Conservation (phyloP, 64 coral and sea anemone genomes). For the Anthopleura sola region DNA sequence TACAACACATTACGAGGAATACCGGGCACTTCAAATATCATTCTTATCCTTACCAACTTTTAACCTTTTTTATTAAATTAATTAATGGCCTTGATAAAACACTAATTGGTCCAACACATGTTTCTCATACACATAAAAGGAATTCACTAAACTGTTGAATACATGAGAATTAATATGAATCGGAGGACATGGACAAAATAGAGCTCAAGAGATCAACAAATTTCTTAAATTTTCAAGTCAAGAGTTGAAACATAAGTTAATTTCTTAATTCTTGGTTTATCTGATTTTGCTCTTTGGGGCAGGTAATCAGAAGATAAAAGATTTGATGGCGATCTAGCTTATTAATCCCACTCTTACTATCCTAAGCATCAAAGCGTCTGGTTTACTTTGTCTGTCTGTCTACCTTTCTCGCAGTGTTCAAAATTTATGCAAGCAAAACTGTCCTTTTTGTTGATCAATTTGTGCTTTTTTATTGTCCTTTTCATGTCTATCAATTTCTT, state of each 20-base stretch:
- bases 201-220: not conserved
- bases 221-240: not conserved
- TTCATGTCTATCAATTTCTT: no score
- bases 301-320: not conserved
- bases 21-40: not conserved
- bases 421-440: not conserved
- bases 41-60: not conserved
- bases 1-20: not conserved
- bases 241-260: not conserved
- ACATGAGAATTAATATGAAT: not conserved
- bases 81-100: not conserved
- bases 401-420: no score
- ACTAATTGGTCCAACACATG: not conserved
- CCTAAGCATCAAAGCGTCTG: not conserved
- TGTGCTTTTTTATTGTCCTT: no score
- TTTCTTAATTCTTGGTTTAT: not conserved
- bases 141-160: not conserved
- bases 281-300: not conserved
- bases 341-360: not conserved
- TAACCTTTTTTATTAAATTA: not conserved
- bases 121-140: not conserved
- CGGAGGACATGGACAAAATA: not conserved
- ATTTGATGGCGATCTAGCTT: not conserved
- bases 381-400: not conserved
- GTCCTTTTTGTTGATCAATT: not conserved